Evolutionary conservation across 2,888 invertebrate genomes (phyloP).

Genomic region (Philopedon plagiatum): DNA sequence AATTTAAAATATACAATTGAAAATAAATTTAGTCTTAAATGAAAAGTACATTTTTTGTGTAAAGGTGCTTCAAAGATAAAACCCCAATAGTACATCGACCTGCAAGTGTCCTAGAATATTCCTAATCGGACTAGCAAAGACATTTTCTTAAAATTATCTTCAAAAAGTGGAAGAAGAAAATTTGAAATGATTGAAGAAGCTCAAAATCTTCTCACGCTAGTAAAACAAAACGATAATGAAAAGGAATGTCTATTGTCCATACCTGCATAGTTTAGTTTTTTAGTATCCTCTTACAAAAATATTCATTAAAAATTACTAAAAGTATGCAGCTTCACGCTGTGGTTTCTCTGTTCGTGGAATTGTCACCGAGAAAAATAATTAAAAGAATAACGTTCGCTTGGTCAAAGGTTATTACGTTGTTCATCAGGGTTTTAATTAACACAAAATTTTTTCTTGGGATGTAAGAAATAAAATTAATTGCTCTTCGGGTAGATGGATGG

Average conservation of each 20-base stretch:
- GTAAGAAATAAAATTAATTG: neutral
- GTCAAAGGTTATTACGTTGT: neutral
- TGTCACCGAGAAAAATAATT: slow-evolving; percentile 14
- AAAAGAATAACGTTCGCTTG: neutral
- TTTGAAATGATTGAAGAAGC: neutral
- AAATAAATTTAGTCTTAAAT: too few relatives aligned
- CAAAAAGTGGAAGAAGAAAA: neutral
- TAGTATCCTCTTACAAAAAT: slow-evolving; percentile 2
- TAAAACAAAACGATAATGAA: neutral
- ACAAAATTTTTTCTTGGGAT: neutral
- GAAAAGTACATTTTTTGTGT: too few relatives aligned
- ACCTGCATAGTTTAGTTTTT: neutral
- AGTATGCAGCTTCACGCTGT: slow-evolving; percentile 18
- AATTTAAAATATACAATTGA: too few relatives aligned
- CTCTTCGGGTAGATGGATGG: neutral
- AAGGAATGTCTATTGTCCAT: neutral
- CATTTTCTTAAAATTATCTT: too few relatives aligned
- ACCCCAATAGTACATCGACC: too few relatives aligned
- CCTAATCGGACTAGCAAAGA: too few relatives aligned
- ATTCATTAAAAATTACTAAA: slow-evolving; percentile 12
- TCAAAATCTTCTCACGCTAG: neutral
- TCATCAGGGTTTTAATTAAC: neutral
- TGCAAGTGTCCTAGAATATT: too few relatives aligned
- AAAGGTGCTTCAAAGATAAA: too few relatives aligned
- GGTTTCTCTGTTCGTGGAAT: neutral